Evolutionary conservation across 2,888 invertebrate genomes (phyloP), one percentile per base, ranked within the genome.

Genomic region (Cryptocephalus moraei): DNA sequence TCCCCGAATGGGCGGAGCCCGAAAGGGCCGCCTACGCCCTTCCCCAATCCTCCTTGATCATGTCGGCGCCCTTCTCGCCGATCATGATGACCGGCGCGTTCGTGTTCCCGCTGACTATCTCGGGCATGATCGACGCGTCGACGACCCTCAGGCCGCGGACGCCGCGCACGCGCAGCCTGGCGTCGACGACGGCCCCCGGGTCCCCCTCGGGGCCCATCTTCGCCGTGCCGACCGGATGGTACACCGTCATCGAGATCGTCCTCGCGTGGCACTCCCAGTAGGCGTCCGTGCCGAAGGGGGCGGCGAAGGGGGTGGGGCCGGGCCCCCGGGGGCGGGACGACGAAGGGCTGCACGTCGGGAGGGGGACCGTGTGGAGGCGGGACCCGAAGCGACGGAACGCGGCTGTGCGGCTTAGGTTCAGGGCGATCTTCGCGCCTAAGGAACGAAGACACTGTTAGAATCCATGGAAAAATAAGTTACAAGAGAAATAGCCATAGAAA

Each of bases 11-110:
- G 2, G n/a, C n/a, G n/a, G n/a, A n/a, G 34, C n/a, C 34, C 34
- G n/a, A 34, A 34, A 34, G 9, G n/a, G n/a, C 12, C 12, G 4
- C n/a, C 36, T 4, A 2, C 36, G 6, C 36, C 6, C 6, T 36
- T 6, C 36, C 47, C 90, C 90, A 91, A 68, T 90, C 89, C 68
- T 84, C 80, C 68, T 91, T 91, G 48, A 91, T 81, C 61, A 91
- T 73, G 72, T 91, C 91, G 0, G 91, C 79, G 6, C 89, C 91
- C 65, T 91, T 91, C 63, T 92, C 91, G 1, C 82, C 91, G 32
- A 91, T 87, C 91, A 91, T 91, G 43, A 91, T 88, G n/a, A 84
- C 83, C 0, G 91, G 90, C 0, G 91, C 92, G 67, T 91, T 91
- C 1, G 91, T 91, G 63, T 92, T 91, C 8, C 91, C 91, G 61